Conservation (phyloP, 2,113 vertebrate genomes). For the Tricholaema leucomelas region DNA sequence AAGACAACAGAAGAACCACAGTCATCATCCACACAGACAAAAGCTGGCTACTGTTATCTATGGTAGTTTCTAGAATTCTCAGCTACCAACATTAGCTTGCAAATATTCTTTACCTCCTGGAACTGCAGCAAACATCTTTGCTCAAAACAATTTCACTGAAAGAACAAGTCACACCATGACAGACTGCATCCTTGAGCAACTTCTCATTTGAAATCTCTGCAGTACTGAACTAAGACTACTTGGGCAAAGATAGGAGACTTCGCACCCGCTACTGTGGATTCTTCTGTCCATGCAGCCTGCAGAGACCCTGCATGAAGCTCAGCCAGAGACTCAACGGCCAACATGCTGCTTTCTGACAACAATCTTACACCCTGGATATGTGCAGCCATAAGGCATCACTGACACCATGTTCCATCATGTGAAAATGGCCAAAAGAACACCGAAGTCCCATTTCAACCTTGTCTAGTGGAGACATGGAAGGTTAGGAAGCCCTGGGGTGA, state of each 20-base stretch:
- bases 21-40: not conserved
- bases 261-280: not conserved
- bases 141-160: not conserved
- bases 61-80: not conserved
- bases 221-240: not conserved
- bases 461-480: not conserved
- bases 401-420: not conserved
- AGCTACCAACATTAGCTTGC: not conserved
- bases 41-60: not conserved
- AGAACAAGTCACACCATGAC: not conserved
- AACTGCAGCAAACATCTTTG: not conserved
- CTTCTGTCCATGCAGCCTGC: not conserved
- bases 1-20: not conserved
- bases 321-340: not conserved
- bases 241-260: not conserved
- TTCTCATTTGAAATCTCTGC: not conserved
- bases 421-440: not conserved
- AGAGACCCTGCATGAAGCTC: not conserved
- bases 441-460: not conserved
- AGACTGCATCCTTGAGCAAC: not conserved
- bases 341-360: not conserved
- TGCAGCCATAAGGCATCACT: not conserved
- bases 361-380: rapidly evolving
- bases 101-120: not conserved
- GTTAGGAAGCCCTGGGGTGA: not conserved